These are phyloP conservation scores for Burhinus oedicnemus DNA, from an alignment of 2,113 vertebrate genomes.

Conservation along the genomic window DNA sequence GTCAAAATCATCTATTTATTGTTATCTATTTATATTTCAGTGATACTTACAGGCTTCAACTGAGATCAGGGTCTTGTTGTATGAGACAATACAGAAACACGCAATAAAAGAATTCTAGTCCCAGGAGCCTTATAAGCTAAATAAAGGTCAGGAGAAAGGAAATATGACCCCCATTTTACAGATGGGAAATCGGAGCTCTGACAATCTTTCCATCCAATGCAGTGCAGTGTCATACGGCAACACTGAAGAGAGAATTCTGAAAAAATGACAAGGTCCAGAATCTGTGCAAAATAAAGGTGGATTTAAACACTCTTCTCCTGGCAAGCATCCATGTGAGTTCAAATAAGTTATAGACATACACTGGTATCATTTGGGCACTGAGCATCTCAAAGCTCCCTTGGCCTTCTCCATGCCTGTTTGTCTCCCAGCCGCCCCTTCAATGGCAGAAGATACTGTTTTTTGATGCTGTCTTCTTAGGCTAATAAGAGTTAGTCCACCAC, in stretches of 20 bases:
- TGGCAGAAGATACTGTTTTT: background rate
- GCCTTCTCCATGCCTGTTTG: background rate
- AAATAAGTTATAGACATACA: background rate
- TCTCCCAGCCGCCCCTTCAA: background rate
- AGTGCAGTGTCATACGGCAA: background rate
- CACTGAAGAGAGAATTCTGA: background rate
- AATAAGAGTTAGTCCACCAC: background rate
- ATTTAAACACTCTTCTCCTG: background rate
- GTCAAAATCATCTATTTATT: conserved; percentile 58
- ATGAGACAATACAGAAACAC: background rate
- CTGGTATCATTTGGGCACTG: background rate
- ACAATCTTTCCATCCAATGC: accelerated
- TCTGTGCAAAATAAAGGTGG: background rate
- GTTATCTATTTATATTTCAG: conserved; percentile 50
- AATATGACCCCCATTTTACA: background rate
- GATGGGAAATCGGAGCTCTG: background rate
- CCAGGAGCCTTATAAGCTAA: background rate
- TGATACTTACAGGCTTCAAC: conserved; percentile 10
- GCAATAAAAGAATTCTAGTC: background rate
- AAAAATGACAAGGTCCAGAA: background rate
- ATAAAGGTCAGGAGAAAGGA: background rate
- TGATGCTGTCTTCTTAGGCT: background rate
- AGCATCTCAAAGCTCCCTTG: background rate
- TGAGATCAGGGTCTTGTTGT: background rate
- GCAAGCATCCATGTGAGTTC: background rate